These are phyloP conservation scores for Chaenodraco wilsoni DNA, from an alignment of 2,797 vertebrate genomes.

Conservation along the genomic window DNA sequence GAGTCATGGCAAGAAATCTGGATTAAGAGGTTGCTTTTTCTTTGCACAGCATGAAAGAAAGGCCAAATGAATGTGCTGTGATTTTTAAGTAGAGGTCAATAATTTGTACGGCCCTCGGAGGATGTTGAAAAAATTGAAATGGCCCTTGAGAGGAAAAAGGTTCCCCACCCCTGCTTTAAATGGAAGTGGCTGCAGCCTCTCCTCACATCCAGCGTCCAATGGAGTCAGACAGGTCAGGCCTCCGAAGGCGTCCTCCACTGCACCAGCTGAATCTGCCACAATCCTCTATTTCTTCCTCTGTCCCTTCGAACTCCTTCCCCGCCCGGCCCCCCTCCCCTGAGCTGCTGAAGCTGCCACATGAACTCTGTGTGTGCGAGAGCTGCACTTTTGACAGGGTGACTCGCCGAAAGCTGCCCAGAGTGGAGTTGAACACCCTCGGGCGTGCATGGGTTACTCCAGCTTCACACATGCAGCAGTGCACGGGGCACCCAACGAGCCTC, in stretches of 20 bases:
- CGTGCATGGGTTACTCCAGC: conserved; percentile 56
- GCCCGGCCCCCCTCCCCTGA: background rate
- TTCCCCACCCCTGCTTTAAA: background rate
- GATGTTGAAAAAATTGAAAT: no score
- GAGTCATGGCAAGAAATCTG: no score
- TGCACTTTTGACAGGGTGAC: conserved; percentile 76
- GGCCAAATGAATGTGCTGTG: no score
- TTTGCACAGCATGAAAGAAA: no score
- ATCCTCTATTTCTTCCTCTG: conserved; percentile 31
- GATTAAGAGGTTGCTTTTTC: no score
- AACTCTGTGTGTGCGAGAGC: conserved; percentile 49
- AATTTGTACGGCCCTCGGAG: no score
- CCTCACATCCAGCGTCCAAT: conserved; percentile 40
- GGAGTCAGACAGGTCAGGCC: conserved; percentile 68
- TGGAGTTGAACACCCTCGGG: conserved; percentile 65
- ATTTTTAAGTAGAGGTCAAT: no score
- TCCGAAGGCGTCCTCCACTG: conserved; percentile 64
- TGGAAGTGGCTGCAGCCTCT: conserved; percentile 38
- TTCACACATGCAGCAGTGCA: conserved; percentile 38
- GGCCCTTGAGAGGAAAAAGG: no score
- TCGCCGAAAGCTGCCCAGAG: conserved; percentile 63
- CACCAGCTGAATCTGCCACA: conserved; percentile 60
- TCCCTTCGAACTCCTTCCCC: conserved; percentile 20
- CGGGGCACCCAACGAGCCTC: conserved; percentile 51
- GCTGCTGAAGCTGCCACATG: conserved; percentile 55